Evolutionary conservation across 1,140 invertebrate species (phyloP), one percentile per base, ranked within the genome.

Genomic region (Drosophila cardini): DNA sequence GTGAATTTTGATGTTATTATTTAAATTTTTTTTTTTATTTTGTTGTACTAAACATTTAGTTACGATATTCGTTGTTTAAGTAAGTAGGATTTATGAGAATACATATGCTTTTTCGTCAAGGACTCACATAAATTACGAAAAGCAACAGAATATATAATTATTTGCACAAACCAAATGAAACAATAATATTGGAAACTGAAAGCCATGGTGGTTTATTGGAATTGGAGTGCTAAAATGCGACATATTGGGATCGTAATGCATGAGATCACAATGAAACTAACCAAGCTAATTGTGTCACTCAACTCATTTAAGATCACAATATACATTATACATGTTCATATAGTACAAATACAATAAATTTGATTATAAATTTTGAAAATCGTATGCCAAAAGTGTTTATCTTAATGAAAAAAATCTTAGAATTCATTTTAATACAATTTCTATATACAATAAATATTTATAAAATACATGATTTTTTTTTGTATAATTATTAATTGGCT

Each of bases 381-480:
- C 68, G 75, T 87, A 84, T 74, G 80, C 84, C 84, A 84, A 89
- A 90, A 76, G 85, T 90, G 85, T 90, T 90, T 90, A 90, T 90
- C 85, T 90, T 90, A 90, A 90, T 90, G 78, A 90, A 90, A 89
- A 90, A 90, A 90, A 85, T 86, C 79, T 68, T 83, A 71, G 68
- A 80, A 58, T 74, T 76, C 40, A 53, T 77, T 74, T 77, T 65
- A 58, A 63, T 69, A 76, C 65, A 70, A 77, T 46, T 56, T 61
- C 45, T 46, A 60, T 78, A 50, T 70, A 77, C 48, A 76, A 62
- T 69, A 26, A 26, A 52, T 70, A 60, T 42, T 53, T 36, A 13
- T 77, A 58, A 58, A 50, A 72, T 72, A 36, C 53, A 63, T 36
- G 34, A 34, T 36, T 36, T 36, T 9, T 36, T 9, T 75, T 73